phyloP scores from a whole-genome alignment of 2,113 vertebrate species.

The Martes martes region DNA sequence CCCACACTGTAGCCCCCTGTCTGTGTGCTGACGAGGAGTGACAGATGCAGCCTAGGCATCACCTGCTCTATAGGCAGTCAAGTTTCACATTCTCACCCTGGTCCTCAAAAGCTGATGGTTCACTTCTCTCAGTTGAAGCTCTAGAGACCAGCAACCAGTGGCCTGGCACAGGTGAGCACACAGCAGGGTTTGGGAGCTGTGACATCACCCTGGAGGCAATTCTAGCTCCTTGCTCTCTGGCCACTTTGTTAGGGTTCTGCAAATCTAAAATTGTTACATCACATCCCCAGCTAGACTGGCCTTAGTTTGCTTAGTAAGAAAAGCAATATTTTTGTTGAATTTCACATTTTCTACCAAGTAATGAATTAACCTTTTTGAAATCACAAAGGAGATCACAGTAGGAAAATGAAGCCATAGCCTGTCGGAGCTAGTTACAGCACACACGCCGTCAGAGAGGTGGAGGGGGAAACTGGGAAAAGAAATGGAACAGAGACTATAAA shows the following conservation, averaged over 20 bases:
- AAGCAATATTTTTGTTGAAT: slow-evolving; percentile 43
- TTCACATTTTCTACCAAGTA: slow-evolving; percentile 46
- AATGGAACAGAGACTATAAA: background rate
- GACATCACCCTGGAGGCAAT: background rate
- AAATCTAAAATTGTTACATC: background rate
- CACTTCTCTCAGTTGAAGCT: background rate
- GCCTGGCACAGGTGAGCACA: background rate
- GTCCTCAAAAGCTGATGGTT: background rate
- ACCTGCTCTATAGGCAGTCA: background rate
- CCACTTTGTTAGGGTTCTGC: background rate
- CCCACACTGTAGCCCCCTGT: background rate
- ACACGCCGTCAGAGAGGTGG: background rate
- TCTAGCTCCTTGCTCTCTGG: background rate
- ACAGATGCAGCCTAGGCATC: fast-evolving
- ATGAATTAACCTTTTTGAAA: slow-evolving; percentile 53
- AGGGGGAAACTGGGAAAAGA: background rate
- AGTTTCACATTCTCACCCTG: background rate
- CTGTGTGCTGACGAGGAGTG: fast-evolving
- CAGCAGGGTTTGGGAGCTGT: background rate
- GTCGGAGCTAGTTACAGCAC: background rate
- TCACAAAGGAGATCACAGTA: background rate
- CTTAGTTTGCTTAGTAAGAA: slow-evolving; percentile 20
- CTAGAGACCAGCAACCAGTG: background rate
- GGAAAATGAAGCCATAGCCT: slow-evolving; percentile 3
- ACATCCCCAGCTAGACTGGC: background rate